Evolutionary conservation across 2,797 vertebrate genomes (phyloP).

Genomic region (Acanthurus tractus): DNA sequence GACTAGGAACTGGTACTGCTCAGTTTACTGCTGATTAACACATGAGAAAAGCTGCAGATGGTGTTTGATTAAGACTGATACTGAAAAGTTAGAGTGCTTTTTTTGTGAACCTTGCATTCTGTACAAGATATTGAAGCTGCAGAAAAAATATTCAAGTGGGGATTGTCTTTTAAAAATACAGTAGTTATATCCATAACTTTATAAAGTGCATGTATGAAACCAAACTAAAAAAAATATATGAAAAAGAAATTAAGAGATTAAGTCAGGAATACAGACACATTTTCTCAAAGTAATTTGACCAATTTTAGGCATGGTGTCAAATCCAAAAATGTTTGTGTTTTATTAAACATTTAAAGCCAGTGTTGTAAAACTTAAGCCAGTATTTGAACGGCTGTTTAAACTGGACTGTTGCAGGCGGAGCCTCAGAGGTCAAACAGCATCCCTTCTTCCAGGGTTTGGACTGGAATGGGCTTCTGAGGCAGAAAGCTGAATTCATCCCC

Average conservation of each 20-base stretch:
- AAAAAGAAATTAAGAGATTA: neutral
- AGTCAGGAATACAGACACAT: neutral
- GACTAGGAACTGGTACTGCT: conserved; percentile 91
- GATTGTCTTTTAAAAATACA: too few relatives aligned
- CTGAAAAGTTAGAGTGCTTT: neutral
- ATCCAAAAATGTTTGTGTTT: neutral
- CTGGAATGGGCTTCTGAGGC: conserved; percentile 96
- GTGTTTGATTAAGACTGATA: neutral
- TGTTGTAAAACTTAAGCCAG: too few relatives aligned
- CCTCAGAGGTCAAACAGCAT: conserved; percentile 94
- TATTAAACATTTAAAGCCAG: neutral
- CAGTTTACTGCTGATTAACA: conserved; percentile 5
- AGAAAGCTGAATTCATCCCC: conserved; percentile 97
- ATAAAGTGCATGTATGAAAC: neutral
- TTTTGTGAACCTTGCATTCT: neutral
- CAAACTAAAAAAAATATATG: neutral
- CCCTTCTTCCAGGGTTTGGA: conserved; percentile 93
- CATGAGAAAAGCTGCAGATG: neutral
- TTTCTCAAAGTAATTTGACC: neutral
- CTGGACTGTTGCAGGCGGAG: conserved; percentile 85
- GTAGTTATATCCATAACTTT: neutral
- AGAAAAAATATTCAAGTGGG: too few relatives aligned
- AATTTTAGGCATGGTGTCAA: neutral
- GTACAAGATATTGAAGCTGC: neutral
- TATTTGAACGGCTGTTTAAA: neutral